Base-by-base conservation (phyloP, 2,888 invertebrate species). In the Diplazon laetatorius region DNA sequence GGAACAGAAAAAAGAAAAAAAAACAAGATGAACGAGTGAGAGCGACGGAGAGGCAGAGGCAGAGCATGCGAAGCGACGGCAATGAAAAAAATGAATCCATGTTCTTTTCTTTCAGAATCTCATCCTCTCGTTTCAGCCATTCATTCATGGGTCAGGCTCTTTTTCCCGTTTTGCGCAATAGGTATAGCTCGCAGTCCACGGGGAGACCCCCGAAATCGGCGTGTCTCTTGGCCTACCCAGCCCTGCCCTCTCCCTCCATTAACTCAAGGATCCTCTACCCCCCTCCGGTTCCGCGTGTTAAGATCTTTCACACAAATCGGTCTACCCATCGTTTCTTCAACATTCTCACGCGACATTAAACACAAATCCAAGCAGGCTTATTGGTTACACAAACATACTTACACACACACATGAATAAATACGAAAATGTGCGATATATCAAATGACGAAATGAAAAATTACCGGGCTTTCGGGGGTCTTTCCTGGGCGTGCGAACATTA, bases 91-190 rank as follows among this genome's bases (percentile, higher is more conserved):
- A 88, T 89, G 86, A 89, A 89, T 88, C 87, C 85, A 87, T 89
- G 84, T 90, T 90, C 87, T 90, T 89, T 87, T 89, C 89, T 90
- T 90, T 90, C 90, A 90, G 90, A 91, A 88, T 88, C 88, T 87
- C 91, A 90, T 89, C 90, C 91, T 86, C 89, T 91, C 88, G 90
- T 90, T 89, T 88, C 91, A 88, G 87, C 90, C 87, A 90, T 91
- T 90, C 90, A 91, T 90, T 90, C 91, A 87, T 91, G 91, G 91
- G 89, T 90, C 91, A 91, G 89, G 90, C 89, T 90, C 90, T 88
- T 90, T 90, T 90, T 91, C 90, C 91, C 91, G 89, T 90, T 90
- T 91, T 90, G 91, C 86, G 89, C 90, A 90, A 90, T 91, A 91
- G 91, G 90, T 91, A 91, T 87, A 88, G 84, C 82, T 81, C 78